Conservation (phyloP, 2,888 invertebrate species). For the Ferrisia virgata region DNA sequence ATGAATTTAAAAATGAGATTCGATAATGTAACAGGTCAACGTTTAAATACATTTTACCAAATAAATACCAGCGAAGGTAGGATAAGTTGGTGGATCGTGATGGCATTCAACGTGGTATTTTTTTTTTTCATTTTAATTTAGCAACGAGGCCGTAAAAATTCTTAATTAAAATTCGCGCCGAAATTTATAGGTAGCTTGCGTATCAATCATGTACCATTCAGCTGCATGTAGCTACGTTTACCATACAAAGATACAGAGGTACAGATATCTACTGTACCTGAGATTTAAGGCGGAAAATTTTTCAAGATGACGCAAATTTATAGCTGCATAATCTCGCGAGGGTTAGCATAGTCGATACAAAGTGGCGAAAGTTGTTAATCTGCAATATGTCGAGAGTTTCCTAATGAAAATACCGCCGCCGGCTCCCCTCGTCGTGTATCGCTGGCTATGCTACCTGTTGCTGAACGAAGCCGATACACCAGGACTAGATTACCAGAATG, state of each 20-base stretch:
- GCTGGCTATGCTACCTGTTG: not conserved
- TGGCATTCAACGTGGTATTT: not conserved
- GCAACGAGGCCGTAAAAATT: not conserved
- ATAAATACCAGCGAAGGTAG: not conserved
- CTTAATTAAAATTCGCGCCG: not conserved
- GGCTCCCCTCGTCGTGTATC: not conserved
- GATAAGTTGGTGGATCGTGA: not conserved
- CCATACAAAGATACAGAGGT: not conserved
- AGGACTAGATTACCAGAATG: not conserved
- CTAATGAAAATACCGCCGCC: not conserved
- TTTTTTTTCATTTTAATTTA: too few relatives aligned
- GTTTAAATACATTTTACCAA: not conserved
- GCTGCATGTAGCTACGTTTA: not conserved
- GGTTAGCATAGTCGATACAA: not conserved
- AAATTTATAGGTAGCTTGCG: not conserved
- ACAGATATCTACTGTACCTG: not conserved
- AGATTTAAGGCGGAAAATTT: not conserved
- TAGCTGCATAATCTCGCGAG: not conserved
- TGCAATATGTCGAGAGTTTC: constrained; percentile 17
- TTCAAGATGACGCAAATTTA: constrained; percentile 9
- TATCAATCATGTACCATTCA: not conserved
- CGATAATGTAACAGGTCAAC: not conserved
- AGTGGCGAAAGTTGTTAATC: constrained; percentile 17
- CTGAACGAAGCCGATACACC: not conserved
- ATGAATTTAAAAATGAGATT: not conserved